Evolutionary conservation across 35 echinoderm and acorn worm genomes (phyloP), one percentile per base, ranked within the genome.

Genomic region (Apostichopus californicus): DNA sequence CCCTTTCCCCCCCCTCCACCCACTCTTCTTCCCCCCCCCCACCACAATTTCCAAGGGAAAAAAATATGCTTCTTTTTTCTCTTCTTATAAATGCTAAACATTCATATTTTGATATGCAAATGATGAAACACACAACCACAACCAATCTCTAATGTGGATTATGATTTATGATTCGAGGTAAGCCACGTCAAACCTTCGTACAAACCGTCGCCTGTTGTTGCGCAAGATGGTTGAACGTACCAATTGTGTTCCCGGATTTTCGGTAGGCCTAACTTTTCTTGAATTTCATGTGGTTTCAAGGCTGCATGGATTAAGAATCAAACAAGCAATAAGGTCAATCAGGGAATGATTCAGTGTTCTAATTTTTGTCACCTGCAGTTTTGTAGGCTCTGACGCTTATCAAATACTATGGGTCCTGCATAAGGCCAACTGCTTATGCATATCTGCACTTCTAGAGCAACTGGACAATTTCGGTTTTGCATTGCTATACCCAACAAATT

Each of bases 181-280:
- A 99, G 86, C 97, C 97, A 99, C 71, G 95, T 99, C 13, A 99
- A 91, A 12, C 97, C 97, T 78, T 99, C 97, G 25, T 90, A 93
- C 10, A 99, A 78, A 24, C 97, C 97, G 71, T 99, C 97, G 14
- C 97, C 97, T 54, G 97, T 94, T 52, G 97, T 99, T 21, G 97
- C 97, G 78, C 97, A 99, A 10, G 97, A 96, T 55, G 97, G 97
- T 70, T 99, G 97, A 54, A 99, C 97, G 78, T 91, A 99, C 97
- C 97, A 99, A 91, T 99, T 99, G 65, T 95, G 92, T 77, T 99
- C 97, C 15, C 93, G 90, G 53, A 99, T 99, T 80, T 91, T 90
- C 73, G 97, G 94, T 52, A 99, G 86, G 23, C 97, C 97, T 55
- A 99, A 90, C 66, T 93, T 96, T 66, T 99, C 97, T 90, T 99